phyloP scores from a whole-genome alignment of 2,113 vertebrate genomes.

The Pygathrix nemaeus region DNA sequence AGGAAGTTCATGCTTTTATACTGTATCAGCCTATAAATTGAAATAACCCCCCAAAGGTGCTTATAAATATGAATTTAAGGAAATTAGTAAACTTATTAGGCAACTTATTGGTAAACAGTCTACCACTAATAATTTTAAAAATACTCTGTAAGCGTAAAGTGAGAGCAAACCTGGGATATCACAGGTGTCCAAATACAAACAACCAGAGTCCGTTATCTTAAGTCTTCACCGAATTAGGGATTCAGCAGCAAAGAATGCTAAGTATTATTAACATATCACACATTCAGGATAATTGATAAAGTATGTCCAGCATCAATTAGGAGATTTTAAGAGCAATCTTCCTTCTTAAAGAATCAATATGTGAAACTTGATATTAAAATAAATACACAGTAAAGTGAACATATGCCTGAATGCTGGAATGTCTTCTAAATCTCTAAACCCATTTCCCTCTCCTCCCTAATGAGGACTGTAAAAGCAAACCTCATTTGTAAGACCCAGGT shows the following conservation, averaged over 20 bases:
- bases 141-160: neutral
- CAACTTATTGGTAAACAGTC: constrained; percentile 7
- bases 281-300: neutral
- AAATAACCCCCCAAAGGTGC: neutral
- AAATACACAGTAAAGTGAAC: neutral
- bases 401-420: neutral
- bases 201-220: neutral
- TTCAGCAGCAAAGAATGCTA: neutral
- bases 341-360: neutral
- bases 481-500: neutral
- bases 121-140: neutral
- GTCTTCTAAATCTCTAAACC: neutral
- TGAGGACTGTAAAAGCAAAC: neutral
- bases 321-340: neutral
- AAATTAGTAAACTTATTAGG: constrained; percentile 12
- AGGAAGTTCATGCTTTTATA: neutral
- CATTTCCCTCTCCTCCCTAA: neutral
- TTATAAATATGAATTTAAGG: neutral
- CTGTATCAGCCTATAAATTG: neutral
- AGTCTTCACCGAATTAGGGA: neutral
- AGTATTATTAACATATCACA: neutral
- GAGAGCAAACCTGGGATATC: neutral
- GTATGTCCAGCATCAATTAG: neutral
- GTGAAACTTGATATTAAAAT: neutral
- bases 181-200: neutral